Percentiles rank a stretch among this genome's conserved stretches.
phyloP scores from a whole-genome alignment of 2,113 vertebrate genomes.

The Mesembrinibis cayennensis region DNA sequence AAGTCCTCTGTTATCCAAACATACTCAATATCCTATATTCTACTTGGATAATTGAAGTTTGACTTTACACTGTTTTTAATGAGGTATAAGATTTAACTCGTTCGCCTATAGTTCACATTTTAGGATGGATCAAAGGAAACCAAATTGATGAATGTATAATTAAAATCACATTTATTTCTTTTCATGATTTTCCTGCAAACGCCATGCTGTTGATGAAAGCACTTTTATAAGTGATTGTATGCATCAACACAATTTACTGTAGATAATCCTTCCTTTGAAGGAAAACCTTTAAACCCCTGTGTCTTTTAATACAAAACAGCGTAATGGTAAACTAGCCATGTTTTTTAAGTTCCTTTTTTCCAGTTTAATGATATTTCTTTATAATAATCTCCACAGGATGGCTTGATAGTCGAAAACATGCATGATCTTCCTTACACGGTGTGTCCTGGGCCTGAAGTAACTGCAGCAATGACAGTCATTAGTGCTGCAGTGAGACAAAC shows the following conservation, averaged over 20 bases:
- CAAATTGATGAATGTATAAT: slow-evolving; percentile 43
- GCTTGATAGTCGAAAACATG: slow-evolving; percentile 88
- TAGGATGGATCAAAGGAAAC: slow-evolving; percentile 48
- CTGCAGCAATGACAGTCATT: slow-evolving; percentile 77
- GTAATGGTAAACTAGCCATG: accelerated
- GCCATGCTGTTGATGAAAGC: slow-evolving; percentile 20
- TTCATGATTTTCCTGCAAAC: slow-evolving; percentile 9
- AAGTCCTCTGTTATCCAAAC: neutral
- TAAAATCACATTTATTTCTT: slow-evolving; percentile 46
- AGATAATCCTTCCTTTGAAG: slow-evolving; percentile 22
- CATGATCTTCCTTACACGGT: slow-evolving; percentile 83
- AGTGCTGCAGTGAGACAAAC: slow-evolving; percentile 69
- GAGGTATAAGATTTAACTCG: slow-evolving; percentile 37
- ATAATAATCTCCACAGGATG: slow-evolving; percentile 73
- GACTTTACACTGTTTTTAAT: slow-evolving; percentile 39
- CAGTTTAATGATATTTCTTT: neutral
- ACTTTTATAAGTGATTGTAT: neutral
- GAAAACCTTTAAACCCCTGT: neutral
- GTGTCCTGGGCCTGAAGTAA: slow-evolving; percentile 80
- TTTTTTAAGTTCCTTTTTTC: neutral
- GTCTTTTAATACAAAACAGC: neutral
- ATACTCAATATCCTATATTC: neutral
- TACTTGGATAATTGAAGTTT: slow-evolving; percentile 28
- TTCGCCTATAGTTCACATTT: slow-evolving; percentile 14
- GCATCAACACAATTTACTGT: neutral